These are phyloP conservation scores for Brienomyrus brachyistius DNA, from an alignment of 2,113 vertebrate species.

Conservation along the genomic window DNA sequence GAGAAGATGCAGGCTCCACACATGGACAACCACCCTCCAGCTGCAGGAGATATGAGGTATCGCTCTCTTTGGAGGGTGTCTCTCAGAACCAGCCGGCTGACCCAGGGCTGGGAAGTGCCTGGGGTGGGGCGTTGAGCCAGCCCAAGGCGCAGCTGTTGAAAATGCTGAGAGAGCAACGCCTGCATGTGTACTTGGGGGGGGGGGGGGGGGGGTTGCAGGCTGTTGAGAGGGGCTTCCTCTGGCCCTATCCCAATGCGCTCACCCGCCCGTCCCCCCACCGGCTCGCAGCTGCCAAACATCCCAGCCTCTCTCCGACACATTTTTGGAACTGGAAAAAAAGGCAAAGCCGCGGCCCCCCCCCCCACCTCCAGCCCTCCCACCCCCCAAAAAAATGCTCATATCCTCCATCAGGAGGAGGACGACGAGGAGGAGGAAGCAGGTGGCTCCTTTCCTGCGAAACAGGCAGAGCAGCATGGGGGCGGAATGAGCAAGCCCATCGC, in stretches of 20 bases:
- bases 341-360: neutral
- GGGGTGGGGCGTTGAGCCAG: neutral
- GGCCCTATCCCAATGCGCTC: conserved; percentile 47
- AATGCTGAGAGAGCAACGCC: conserved; percentile 39
- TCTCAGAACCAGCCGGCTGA: neutral
- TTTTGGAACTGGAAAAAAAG: conserved; percentile 38
- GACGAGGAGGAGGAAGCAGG: conserved; percentile 16
- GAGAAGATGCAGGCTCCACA: neutral
- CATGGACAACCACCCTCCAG: neutral
- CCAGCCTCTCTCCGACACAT: conserved; percentile 44
- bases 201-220: conserved; percentile 57
- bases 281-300: conserved; percentile 55
- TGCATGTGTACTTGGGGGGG: conserved; percentile 53
- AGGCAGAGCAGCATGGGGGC: neutral
- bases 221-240: conserved; percentile 59
- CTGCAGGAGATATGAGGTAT: neutral
- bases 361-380: too few relatives aligned
- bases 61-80: neutral
- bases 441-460: neutral
- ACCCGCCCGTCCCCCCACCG: conserved; percentile 40
- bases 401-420: neutral
- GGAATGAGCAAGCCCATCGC: neutral
- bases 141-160: conserved; percentile 51
- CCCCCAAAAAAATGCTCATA: conserved; percentile 1
- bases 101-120: neutral